These are phyloP conservation scores for Drosophila aldrichi DNA, from an alignment of 2,888 invertebrate genomes.

Conservation along the genomic window DNA sequence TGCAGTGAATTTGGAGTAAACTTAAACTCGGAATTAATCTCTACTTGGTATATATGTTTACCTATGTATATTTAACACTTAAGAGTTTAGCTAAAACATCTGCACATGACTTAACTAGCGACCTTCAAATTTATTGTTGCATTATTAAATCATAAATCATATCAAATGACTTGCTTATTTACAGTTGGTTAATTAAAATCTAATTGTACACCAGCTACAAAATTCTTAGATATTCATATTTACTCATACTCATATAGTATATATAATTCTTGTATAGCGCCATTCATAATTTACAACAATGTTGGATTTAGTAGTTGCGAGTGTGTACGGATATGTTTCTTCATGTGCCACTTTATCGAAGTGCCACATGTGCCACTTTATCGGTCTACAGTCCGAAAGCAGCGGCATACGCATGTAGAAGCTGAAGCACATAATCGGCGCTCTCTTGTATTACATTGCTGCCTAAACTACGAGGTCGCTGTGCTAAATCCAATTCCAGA, in stretches of 20 bases:
- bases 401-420: slow-evolving; percentile 68
- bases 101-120: slow-evolving; percentile 36
- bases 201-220: slow-evolving; percentile 43
- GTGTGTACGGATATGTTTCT: slow-evolving; percentile 49
- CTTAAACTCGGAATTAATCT: slow-evolving; percentile 56
- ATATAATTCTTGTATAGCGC: slow-evolving; percentile 25
- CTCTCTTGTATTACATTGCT: slow-evolving; percentile 70
- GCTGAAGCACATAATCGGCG: slow-evolving; percentile 68
- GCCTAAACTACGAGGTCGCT: slow-evolving; percentile 61
- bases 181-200: slow-evolving; percentile 48
- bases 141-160: slow-evolving; percentile 60
- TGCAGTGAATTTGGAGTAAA: slow-evolving; percentile 33
- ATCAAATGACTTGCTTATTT: slow-evolving; percentile 74
- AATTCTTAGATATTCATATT: slow-evolving; percentile 30
- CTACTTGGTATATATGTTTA: slow-evolving; percentile 64
- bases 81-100: slow-evolving; percentile 55
- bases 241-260: slow-evolving; percentile 4
- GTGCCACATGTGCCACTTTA: neutral
- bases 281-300: slow-evolving; percentile 33
- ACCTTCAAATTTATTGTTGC: slow-evolving; percentile 29
- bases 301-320: slow-evolving; percentile 35
- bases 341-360: slow-evolving; percentile 9
- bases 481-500: slow-evolving; percentile 58
- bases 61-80: slow-evolving; percentile 73
- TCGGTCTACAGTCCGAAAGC: slow-evolving; percentile 61